A percentile compares a stretch with the other conserved stretches of the same genome.
Conservation (phyloP, 2,888 invertebrate genomes). For the Belgica antarctica region DNA sequence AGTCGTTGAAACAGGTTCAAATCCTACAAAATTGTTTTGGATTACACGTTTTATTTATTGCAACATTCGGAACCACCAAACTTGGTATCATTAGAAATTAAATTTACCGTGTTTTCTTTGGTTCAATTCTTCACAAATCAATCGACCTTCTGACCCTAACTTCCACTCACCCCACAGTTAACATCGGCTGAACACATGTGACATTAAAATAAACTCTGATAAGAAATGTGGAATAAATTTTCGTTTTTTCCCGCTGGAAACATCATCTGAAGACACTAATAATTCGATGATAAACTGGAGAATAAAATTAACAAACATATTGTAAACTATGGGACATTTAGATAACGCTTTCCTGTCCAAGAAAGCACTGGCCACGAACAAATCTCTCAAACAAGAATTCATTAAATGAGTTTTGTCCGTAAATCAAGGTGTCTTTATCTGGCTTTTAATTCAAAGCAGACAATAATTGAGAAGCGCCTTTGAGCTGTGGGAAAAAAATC, state of each 20-base stretch:
- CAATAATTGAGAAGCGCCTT: neutral
- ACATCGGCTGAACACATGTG: conserved; percentile 15
- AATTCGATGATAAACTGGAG: neutral
- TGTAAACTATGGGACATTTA: conserved; percentile 21
- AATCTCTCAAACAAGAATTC: neutral
- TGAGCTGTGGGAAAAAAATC: conserved; percentile 1
- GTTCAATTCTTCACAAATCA: too few relatives aligned
- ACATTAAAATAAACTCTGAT: neutral
- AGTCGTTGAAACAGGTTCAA: too few relatives aligned
- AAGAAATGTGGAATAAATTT: too few relatives aligned
- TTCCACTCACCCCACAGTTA: too few relatives aligned
- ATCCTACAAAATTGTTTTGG: too few relatives aligned
- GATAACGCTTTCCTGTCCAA: neutral
- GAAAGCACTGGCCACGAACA: neutral
- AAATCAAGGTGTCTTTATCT: conserved; percentile 4
- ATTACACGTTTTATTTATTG: too few relatives aligned
- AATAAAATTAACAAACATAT: conserved; percentile 12
- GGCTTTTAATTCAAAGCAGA: conserved; percentile 4
- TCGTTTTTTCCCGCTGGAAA: neutral
- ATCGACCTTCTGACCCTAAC: too few relatives aligned
- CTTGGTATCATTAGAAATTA: too few relatives aligned
- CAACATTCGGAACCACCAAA: too few relatives aligned
- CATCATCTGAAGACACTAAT: neutral
- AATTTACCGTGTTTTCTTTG: too few relatives aligned
- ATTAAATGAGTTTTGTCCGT: neutral